Evolutionary conservation across 1,140 invertebrate species (phyloP), one percentile per base, ranked within the genome.

Genomic region (Ptiloglossa arizonensis): DNA sequence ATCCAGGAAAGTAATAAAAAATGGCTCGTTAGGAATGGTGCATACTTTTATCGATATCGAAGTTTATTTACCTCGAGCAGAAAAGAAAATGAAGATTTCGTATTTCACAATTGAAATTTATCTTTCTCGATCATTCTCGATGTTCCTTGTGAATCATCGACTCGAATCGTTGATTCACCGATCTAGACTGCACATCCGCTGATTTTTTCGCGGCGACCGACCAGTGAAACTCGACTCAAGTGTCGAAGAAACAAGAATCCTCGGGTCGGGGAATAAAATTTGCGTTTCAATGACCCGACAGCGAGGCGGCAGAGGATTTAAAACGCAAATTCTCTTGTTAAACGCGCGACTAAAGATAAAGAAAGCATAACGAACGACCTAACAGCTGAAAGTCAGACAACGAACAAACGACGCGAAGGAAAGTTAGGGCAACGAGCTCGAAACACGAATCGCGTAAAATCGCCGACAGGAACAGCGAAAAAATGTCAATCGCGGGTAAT

Each of bases 361-460:
- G 57, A 72, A 72, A 62, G 69, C 69, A 62, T 72, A 72, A 72
- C 69, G 69, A 50, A 50, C 57, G 41, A 35, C n/a, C 11, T 24
- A 9, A 27, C 22, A 5, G 60, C 27, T 56, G 24, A 56, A 24
- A 52, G 46, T 52, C 46, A 19, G n/a, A 5, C 13, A 29, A 27
- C n/a, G 5, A 67, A 19, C 22, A 22, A 48, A n/a, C 13, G 6
- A 38, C 29, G n/a, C 15, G n/a, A 19, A 46, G 56, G 68, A 71
- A 60, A 71, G 68, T 60, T 44, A n/a, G 6, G 54, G 27, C 24
- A 56, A 56, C 24, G 38, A 27, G 35, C 29, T 15, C 38, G 24
- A 46, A 27, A 29, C 13, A 24, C 54, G 27, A 15, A 29, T 59
- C 50, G 68, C 52, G 68, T 70, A 46, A 70, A 70, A 46, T 70